These are phyloP conservation scores for Cavia aperea DNA, from an alignment of 2,113 vertebrate species.

Conservation along the genomic window DNA sequence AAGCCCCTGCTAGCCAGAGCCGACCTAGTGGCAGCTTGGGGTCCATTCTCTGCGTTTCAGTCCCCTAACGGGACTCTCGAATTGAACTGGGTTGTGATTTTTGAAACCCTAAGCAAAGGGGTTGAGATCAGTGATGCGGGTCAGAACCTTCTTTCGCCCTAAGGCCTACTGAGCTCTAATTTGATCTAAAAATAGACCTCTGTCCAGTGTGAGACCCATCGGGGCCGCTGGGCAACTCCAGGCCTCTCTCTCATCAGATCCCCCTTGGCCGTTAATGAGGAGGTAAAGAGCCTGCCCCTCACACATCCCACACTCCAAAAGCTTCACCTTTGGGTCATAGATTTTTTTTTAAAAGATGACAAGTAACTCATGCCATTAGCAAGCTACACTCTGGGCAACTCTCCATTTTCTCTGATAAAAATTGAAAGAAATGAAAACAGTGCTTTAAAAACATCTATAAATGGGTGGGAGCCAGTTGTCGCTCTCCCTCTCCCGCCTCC, in stretches of 20 bases:
- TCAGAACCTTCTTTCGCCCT: background rate
- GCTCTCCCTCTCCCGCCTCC: background rate
- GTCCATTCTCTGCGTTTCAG: background rate
- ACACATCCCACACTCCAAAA: background rate
- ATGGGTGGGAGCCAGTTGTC: slow-evolving; percentile 30
- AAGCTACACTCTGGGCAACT: slow-evolving; percentile 24
- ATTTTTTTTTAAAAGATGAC: slow-evolving; percentile 23
- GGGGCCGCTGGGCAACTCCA: background rate
- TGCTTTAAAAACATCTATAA: slow-evolving; percentile 33
- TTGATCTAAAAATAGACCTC: slow-evolving; percentile 9
- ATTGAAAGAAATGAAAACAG: slow-evolving; percentile 54
- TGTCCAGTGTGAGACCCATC: background rate
- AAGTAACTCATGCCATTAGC: slow-evolving; percentile 24
- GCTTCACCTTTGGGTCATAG: slow-evolving; percentile 40
- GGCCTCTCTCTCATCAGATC: background rate
- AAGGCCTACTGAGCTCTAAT: background rate
- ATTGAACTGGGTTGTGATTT: background rate
- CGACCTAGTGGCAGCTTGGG: background rate
- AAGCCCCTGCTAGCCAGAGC: background rate
- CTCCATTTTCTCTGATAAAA: slow-evolving; percentile 47
- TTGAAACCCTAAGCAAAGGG: background rate
- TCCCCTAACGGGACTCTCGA: background rate
- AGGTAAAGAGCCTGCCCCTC: background rate
- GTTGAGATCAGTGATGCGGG: background rate
- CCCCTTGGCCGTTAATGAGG: background rate